Base-by-base conservation (phyloP, 2,113 vertebrate species). In the Hypanus sabinus region DNA sequence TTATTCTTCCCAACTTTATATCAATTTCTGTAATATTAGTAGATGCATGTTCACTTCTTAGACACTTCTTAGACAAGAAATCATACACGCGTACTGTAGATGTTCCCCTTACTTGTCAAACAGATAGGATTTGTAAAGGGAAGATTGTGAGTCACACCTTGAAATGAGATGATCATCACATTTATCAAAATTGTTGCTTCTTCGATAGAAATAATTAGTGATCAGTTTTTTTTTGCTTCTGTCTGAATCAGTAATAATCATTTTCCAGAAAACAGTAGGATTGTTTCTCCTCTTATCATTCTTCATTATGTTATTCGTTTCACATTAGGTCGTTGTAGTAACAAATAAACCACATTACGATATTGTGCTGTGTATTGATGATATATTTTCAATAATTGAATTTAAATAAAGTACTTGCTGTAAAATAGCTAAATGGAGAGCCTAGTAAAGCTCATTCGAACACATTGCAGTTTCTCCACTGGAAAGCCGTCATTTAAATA, bases 371-470 rank as follows among this genome's bases (percentile, higher is more conserved):
- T 62, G 38, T 16, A 90, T n/a, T 65, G 85, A 68, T 24, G 20
- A 33, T 33, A 90, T 65, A 20, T 90, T 90, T 90, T 62, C 85
- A 68, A 90, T 90, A n/a, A 90, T 90, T 90, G 85, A 90, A 90
- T 90, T 90, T 65, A 68, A 90, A 90, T 68, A 62, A 90, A 90
- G 83, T 88, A 60, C 85, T 60, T 88, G 65, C 62, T 27, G 57
- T 18, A 88, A 88, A 60, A 88, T 65, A 33, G 16, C 60, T n/a
- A 33, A 8, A 62, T 90, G 30, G 85, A 65, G 57, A 62, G 14
- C 60, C 8, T 30, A 65, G 62, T 60, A 33, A 16, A 65, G 85
- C 60, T 68, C 30, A n/a, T 68, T 90, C 60, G 18, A 90, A 90
- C n/a, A 0, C 85, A 90, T n/a, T 36, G 85, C n/a, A 65, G 60